Evolutionary conservation across 2,113 vertebrate genomes (phyloP).

Genomic region (Nerophis ophidion): DNA sequence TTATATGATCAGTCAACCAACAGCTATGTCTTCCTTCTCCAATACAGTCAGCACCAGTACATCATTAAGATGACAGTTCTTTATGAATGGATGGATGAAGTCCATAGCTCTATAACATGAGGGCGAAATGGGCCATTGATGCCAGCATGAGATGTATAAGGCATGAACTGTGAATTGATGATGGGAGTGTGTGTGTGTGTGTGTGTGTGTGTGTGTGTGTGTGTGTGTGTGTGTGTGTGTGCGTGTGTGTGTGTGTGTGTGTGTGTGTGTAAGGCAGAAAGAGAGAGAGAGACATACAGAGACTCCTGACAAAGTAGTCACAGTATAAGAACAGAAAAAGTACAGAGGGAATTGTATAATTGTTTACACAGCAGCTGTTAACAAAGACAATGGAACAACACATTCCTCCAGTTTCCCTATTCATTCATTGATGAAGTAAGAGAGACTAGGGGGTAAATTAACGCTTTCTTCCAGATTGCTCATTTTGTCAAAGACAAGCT

Average conservation of each 20-base stretch:
- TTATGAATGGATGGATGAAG: slow-evolving; percentile 5
- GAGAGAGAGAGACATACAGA: neutral
- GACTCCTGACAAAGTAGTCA: slow-evolving; percentile 10
- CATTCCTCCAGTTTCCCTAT: slow-evolving; percentile 17
- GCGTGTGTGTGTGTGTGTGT: slow-evolving; percentile 4
- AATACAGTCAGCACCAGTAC: slow-evolving; percentile 15
- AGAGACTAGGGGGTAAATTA: slow-evolving; percentile 46
- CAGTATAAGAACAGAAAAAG: neutral
- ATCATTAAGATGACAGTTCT: slow-evolving; percentile 5
- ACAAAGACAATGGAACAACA: neutral
- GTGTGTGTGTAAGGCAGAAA: neutral
- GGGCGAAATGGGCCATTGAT: slow-evolving; percentile 9
- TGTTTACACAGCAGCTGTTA: slow-evolving; percentile 26
- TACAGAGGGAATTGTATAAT: slow-evolving; percentile 25
- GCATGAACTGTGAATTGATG: slow-evolving; percentile 24
- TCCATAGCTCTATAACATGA: slow-evolving; percentile 18
- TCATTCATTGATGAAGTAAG: slow-evolving; percentile 35
- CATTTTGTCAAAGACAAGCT: slow-evolving; percentile 46
- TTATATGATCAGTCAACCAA: neutral
- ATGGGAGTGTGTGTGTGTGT: neutral
- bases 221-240: neutral
- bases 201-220: slow-evolving; percentile 5
- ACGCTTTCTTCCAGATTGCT: slow-evolving; percentile 32
- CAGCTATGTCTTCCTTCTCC: neutral
- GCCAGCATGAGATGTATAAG: neutral